Evolutionary conservation across 2,888 invertebrate genomes (phyloP).

Genomic region (Eupithecia abbreviata): DNA sequence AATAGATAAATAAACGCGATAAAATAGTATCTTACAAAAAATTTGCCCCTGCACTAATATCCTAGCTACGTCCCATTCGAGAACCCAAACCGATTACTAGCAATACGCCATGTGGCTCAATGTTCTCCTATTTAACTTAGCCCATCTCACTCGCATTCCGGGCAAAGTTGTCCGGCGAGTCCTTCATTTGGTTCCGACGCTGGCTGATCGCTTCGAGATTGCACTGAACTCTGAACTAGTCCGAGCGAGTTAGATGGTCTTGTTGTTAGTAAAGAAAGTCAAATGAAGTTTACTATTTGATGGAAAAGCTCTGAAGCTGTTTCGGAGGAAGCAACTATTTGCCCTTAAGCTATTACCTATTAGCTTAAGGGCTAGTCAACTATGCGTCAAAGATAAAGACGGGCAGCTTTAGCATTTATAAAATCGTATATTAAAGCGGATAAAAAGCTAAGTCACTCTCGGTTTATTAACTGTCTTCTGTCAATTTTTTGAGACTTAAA

Average conservation of each 20-base stretch:
- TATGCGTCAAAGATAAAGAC: too few relatives aligned
- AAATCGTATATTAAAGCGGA: too few relatives aligned
- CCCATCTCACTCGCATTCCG: constrained; percentile 47
- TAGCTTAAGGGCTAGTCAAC: too few relatives aligned
- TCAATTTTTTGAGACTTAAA: too few relatives aligned
- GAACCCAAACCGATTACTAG: constrained; percentile 39
- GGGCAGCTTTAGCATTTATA: too few relatives aligned
- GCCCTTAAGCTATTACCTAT: too few relatives aligned
- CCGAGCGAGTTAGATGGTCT: constrained; percentile 38
- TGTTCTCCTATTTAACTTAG: constrained; percentile 63
- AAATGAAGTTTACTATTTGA: constrained; percentile 6
- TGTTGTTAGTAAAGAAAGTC: constrained; percentile 24
- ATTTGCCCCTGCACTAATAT: background rate
- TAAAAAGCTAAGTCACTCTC: too few relatives aligned
- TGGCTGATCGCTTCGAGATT: constrained; percentile 52
- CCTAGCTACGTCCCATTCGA: background rate
- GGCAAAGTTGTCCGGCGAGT: constrained; percentile 48
- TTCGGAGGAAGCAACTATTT: background rate
- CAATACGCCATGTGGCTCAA: constrained; percentile 42
- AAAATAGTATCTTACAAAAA: background rate
- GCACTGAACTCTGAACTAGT: constrained; percentile 46
- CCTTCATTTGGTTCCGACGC: constrained; percentile 50
- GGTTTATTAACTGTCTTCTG: too few relatives aligned
- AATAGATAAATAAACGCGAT: too few relatives aligned
- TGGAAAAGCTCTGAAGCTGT: background rate